Base-by-base conservation (phyloP, 2,888 invertebrate genomes). In the Pollenia labialis region DNA sequence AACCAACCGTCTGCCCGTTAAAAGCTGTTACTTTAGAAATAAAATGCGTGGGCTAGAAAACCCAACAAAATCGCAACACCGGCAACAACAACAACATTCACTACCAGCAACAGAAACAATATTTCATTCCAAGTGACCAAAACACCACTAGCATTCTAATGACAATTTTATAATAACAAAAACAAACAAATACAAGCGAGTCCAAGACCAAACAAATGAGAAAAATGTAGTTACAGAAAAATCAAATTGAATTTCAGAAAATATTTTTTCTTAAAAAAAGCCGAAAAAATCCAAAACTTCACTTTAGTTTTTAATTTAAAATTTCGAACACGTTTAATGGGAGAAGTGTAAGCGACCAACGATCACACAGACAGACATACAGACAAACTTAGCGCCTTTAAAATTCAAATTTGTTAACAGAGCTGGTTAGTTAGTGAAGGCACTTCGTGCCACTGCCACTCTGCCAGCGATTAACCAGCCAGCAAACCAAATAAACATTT, bases 141-240 rank as follows among this genome's bases (percentile, higher is more conserved):
- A 81, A 83, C 86, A 75, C 83, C 64, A 32, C 52, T 76, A 76
- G 86, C 83, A 86, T 86, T 86, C 83, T 86, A 83, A 86, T 86
- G 75, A 72, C n/a, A 71, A 44, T 75, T 75, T 68, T 81, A n/a
- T 44, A 14, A 18, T 50, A 16, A 50, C 10, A 50, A 50, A 23
- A 74, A 23, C 14, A 9, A 77, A 75, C 23, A 80, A 77, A 46
- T 77, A 48, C 40, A 1, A 60, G 42, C 42, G n/a, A 10, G 3
- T 32, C 0, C 32, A 4, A 16, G 4, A 42, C 23, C 44, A 50
- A 66, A 50, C 66, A 66, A 74, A 74, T 2, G 56, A 54, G 18
- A 40, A 48, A 7, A 50, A 44, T 52, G 46, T 48, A 64, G 46
- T 50, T 40, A 60, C 56, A 81, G 69, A 62, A 81, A 85, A 66